Evolutionary conservation across 1,140 invertebrate species (phyloP).

Genomic region (Riptortus pedestris): DNA sequence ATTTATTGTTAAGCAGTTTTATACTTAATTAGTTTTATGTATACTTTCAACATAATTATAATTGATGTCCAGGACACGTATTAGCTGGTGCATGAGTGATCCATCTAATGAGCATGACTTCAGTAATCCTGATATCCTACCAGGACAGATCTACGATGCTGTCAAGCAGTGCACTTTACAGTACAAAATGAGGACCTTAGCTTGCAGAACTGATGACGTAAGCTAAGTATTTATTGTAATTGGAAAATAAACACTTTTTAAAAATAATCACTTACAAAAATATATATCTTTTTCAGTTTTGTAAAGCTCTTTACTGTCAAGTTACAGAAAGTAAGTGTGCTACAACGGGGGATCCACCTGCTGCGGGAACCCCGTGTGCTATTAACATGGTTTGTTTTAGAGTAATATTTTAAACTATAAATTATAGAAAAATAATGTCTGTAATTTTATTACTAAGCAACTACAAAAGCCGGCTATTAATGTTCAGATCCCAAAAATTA

Average conservation of each 20-base stretch:
- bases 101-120: slow-evolving; percentile 44
- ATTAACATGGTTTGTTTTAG: slow-evolving; percentile 5
- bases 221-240: background rate
- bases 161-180: slow-evolving; percentile 51
- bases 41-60: too few relatives aligned
- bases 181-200: slow-evolving; percentile 22
- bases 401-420: too few relatives aligned
- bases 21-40: too few relatives aligned
- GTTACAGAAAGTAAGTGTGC: slow-evolving; percentile 42
- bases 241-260: background rate
- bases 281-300: slow-evolving; percentile 35
- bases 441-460: too few relatives aligned
- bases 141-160: slow-evolving; percentile 59
- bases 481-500: too few relatives aligned
- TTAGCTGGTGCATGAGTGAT: slow-evolving; percentile 54
- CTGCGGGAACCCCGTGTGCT: slow-evolving; percentile 46
- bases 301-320: slow-evolving; percentile 48
- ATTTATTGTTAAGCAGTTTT: too few relatives aligned
- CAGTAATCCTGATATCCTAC: slow-evolving; percentile 46
- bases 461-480: too few relatives aligned
- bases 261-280: background rate
- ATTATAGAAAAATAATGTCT: too few relatives aligned
- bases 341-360: slow-evolving; percentile 47
- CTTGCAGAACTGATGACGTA: slow-evolving; percentile 23
- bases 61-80: slow-evolving; percentile 49